phyloP scores from a whole-genome alignment of 2,113 vertebrate species.

The Onychostruthus taczanowskii region DNA sequence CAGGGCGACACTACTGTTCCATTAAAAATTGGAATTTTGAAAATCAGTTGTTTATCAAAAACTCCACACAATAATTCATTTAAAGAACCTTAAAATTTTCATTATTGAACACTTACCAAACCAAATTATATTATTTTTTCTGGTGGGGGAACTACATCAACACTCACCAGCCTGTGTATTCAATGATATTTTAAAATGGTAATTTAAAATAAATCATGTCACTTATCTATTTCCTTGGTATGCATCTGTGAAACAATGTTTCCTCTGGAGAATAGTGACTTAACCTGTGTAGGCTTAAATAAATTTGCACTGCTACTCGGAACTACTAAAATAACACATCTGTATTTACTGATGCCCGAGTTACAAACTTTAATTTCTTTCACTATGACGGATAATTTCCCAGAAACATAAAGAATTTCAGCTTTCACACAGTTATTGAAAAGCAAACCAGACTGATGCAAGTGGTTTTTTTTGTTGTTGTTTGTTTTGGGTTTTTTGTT shows the following conservation, averaged over 20 bases:
- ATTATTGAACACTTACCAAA: not conserved
- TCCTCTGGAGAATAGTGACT: not conserved
- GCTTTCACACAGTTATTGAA: not conserved
- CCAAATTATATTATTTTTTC: not conserved
- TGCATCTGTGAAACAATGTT: not conserved
- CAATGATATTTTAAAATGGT: not conserved
- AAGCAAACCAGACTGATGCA: not conserved
- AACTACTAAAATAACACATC: not conserved
- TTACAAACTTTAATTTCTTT: not conserved
- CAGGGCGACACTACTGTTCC: too few species aligned
- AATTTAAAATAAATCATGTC: not conserved
- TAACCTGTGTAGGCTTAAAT: not conserved
- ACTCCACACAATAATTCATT: fast-evolving
- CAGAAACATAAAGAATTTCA: not conserved
- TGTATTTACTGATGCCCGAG: not conserved
- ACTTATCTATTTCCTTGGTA: not conserved
- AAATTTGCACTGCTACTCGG: not conserved
- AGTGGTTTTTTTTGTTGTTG: too few species aligned
- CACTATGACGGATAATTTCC: not conserved
- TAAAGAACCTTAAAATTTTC: not conserved
- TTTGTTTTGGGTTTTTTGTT: too few species aligned
- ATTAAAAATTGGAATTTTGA: not conserved
- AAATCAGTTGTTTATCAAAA: not conserved
- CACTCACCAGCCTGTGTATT: not conserved
- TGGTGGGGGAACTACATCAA: not conserved